Base-by-base conservation (phyloP, 2,113 vertebrate species). In the Morone chrysops region DNA sequence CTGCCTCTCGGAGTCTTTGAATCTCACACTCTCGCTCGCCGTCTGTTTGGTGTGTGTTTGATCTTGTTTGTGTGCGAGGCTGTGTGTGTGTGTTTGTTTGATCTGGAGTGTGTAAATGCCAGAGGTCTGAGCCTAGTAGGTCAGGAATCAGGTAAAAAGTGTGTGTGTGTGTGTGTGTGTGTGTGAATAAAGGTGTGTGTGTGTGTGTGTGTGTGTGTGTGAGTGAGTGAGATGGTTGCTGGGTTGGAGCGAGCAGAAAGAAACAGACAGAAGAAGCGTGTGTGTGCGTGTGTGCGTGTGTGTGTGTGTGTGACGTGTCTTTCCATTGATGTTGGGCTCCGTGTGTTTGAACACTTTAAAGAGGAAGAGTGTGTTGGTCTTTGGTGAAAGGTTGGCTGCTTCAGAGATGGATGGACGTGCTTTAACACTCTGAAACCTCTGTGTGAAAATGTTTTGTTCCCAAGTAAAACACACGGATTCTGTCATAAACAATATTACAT, bases 51-150 rank as follows among this genome's bases (percentile, higher is more conserved):
- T 78, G 78, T 87, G 68, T 80, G 89, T 88, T 82, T 90, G 89
- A 87, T 88, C 65, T 81, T 70, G 74, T 78, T 18, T 72, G 77
- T 89, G 67, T n/a, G 70, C 0, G 31, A 11, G 61, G 3, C 36
- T 48, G 79, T 86, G 91, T 91, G 92, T 72, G 78, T 69, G 73
- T 78, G 48, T 71, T 25, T 90, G 89, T 95, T 93, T 95, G 93
- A 95, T 95, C 81, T 94, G 70, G 69, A 87, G 89, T 90, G 93
- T 93, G 93, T 93, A 94, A 94, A 94, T 94, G 93, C 90, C 94
- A 94, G 59, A 88, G 90, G 93, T 94, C 90, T 84, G 59, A 36
- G 75, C 87, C 85, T 84, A 78, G 91, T 84, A 86, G 92, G 92
- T 93, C 91, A 92, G 78, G 85, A 85, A 90, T 72, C 71, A 40